A percentile compares a stretch with the other conserved stretches of the same genome.
phyloP scores from a whole-genome alignment of 2,113 vertebrate species.

The Caranx ignobilis region DNA sequence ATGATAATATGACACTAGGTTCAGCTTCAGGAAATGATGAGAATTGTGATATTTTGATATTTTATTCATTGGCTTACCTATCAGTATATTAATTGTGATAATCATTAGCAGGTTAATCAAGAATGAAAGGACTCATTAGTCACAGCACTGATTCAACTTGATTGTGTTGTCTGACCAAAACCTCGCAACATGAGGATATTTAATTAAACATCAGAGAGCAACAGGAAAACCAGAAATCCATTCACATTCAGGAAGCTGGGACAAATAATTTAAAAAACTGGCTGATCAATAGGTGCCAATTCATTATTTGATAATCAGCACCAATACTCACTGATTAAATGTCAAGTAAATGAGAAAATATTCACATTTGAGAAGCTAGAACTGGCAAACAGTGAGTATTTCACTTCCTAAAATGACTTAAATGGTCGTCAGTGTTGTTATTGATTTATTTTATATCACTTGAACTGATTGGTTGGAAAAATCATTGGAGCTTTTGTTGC shows the following conservation, averaged over 20 bases:
- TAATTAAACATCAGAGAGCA: too few relatives aligned
- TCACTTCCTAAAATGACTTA: neutral
- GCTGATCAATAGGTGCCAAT: too few relatives aligned
- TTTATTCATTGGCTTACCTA: neutral
- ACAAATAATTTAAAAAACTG: too few relatives aligned
- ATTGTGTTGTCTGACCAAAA: neutral
- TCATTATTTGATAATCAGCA: too few relatives aligned
- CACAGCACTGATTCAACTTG: neutral
- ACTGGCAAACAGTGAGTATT: neutral
- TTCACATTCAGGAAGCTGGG: too few relatives aligned
- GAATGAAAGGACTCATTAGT: neutral
- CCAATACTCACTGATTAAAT: too few relatives aligned
- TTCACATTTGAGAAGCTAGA: neutral
- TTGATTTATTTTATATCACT: neutral
- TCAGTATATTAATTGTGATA: neutral
- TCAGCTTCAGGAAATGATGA: neutral
- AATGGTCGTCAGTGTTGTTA: neutral
- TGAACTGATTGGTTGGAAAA: neutral
- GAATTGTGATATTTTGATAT: neutral
- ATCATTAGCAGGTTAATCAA: neutral
- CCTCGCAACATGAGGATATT: too few relatives aligned
- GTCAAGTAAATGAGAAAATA: neutral
- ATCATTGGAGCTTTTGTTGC: neutral
- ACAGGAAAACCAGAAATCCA: too few relatives aligned
- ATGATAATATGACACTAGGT: neutral